Conservation (phyloP, 1,140 invertebrate species). For the Polypedilum vanderplanki region DNA sequence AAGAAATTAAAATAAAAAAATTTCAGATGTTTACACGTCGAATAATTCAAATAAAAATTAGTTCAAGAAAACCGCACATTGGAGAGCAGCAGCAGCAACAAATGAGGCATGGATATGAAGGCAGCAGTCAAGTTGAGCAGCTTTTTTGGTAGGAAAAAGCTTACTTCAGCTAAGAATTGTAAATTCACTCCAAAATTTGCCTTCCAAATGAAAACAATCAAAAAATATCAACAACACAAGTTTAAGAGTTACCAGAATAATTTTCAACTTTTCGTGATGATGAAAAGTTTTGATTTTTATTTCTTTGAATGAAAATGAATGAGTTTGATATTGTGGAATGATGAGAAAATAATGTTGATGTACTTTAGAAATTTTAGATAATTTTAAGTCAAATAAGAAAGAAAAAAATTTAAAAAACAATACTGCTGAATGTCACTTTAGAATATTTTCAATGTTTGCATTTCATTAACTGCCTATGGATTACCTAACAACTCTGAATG, state of each 20-base stretch:
- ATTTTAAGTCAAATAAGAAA: too few species aligned
- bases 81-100: neutral
- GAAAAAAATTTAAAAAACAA: too few species aligned
- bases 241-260: neutral
- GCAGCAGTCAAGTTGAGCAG: neutral
- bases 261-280: neutral
- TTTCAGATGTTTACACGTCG: slow-evolving; percentile 16
- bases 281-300: slow-evolving; percentile 24
- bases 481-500: too few species aligned
- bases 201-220: neutral
- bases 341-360: neutral
- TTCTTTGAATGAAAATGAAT: neutral
- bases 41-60: neutral
- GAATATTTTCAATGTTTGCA: too few species aligned
- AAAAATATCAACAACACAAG: neutral
- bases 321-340: neutral
- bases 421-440: too few species aligned
- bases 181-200: neutral
- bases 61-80: neutral
- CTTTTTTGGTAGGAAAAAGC: slow-evolving; percentile 24
- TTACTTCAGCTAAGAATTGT: slow-evolving; percentile 15
- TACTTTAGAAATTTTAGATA: too few species aligned
- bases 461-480: too few species aligned
- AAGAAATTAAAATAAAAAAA: neutral
- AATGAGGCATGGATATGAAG: neutral